Conservation (phyloP, 2,113 vertebrate genomes). For the Amazona vittata region DNA sequence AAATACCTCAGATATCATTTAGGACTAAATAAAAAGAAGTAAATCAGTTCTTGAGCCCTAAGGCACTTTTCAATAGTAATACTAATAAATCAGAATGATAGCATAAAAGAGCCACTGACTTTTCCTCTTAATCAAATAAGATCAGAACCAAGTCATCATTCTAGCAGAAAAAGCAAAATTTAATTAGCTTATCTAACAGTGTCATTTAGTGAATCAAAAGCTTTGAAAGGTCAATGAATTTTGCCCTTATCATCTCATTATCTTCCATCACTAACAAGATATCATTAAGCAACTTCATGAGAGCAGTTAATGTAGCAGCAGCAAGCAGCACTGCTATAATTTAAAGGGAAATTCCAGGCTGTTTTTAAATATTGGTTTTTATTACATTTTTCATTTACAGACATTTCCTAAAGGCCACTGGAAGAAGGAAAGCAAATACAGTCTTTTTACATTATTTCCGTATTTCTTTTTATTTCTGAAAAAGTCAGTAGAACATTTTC, state of each 20-base stretch:
- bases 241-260: constrained; percentile 78
- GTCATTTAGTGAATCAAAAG: constrained; percentile 80
- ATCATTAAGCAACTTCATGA: constrained; percentile 69
- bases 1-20: constrained; percentile 64
- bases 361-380: neutral
- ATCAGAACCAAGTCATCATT: constrained; percentile 70
- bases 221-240: constrained; percentile 78
- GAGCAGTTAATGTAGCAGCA: constrained; percentile 27
- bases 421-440: neutral
- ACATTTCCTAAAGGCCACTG: neutral
- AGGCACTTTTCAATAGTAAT: constrained; percentile 61
- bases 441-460: neutral
- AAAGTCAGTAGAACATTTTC: neutral
- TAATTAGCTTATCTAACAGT: constrained; percentile 81
- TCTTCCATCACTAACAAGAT: constrained; percentile 73
- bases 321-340: neutral
- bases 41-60: constrained; percentile 68
- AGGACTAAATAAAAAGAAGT: constrained; percentile 67
- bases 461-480: neutral
- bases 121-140: constrained; percentile 75
- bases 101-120: constrained; percentile 56
- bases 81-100: constrained; percentile 73
- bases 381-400: neutral
- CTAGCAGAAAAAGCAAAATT: constrained; percentile 71
- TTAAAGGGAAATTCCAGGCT: neutral